Conservation (phyloP, 2,797 vertebrate species). For the Microhierax caerulescens region DNA sequence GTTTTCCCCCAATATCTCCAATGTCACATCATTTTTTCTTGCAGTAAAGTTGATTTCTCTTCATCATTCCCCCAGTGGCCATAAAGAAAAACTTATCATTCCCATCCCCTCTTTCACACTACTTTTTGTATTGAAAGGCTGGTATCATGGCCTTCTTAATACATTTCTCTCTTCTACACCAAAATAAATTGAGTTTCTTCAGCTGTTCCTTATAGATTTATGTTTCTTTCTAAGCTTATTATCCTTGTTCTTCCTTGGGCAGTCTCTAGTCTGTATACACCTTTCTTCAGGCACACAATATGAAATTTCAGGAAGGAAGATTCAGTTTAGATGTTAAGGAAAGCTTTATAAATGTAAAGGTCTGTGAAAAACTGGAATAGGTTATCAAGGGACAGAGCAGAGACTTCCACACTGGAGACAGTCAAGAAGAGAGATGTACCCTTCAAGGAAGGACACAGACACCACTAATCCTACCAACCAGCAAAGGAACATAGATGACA, state of each 20-base stretch:
- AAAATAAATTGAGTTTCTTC: not conserved
- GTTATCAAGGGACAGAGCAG: not conserved
- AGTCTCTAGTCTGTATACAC: not conserved
- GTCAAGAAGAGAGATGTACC: not conserved
- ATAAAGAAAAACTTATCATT: not conserved
- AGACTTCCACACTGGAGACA: not conserved
- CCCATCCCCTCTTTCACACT: not conserved
- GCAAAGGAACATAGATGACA: rapidly evolving
- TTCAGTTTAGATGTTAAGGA: not conserved
- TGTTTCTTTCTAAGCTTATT: not conserved
- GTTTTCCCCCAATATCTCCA: not conserved
- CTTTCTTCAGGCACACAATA: not conserved
- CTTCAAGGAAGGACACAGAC: not conserved
- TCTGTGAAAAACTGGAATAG: not conserved
- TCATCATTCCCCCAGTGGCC: not conserved
- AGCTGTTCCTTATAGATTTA: not conserved
- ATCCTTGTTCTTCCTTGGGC: not conserved
- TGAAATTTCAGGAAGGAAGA: not conserved
- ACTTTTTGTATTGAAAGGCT: not conserved
- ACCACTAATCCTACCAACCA: not conserved
- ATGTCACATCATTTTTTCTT: not conserved
- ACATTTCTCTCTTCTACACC: not conserved
- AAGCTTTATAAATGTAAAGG: not conserved
- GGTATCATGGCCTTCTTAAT: not conserved
- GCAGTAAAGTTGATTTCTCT: not conserved